Conservation (phyloP, 2,113 vertebrate genomes). For the Entelurus aequoreus region DNA sequence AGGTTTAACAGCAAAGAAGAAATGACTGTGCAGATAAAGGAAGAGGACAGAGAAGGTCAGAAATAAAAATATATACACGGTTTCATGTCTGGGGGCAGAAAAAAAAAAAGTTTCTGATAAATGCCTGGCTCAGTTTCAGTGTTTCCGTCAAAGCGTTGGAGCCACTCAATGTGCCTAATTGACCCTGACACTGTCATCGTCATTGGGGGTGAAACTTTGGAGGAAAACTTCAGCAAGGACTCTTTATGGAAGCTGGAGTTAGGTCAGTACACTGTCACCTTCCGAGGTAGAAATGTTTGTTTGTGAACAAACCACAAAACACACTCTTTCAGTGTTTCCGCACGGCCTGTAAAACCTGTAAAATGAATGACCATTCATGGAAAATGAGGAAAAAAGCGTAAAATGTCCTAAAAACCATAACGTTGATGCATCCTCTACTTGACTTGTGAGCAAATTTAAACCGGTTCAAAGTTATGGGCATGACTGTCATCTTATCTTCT, state of each 20-base stretch:
- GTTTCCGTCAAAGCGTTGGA: conserved; percentile 76
- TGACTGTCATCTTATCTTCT: no score
- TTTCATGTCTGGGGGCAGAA: neutral
- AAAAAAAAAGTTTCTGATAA: neutral
- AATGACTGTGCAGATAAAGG: conserved; percentile 45
- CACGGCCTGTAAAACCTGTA: no score
- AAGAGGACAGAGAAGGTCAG: conserved; percentile 57
- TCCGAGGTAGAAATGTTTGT: no score
- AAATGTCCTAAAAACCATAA: no score
- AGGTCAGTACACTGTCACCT: conserved; percentile 59
- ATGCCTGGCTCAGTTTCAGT: conserved; percentile 49
- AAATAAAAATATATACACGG: neutral
- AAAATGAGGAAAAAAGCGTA: no score
- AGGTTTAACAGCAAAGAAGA: conserved; percentile 54
- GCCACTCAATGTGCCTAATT: conserved; percentile 81
- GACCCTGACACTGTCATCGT: conserved; percentile 79
- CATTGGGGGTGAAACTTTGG: conserved; percentile 76
- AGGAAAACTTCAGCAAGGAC: conserved; percentile 73
- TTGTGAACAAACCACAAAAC: no score
- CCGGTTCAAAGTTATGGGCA: no score
- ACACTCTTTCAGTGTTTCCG: no score
- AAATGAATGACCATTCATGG: no score
- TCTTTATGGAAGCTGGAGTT: conserved; percentile 83
- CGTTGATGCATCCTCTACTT: no score
- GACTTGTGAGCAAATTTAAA: no score